A percentile compares a stretch with the other conserved stretches of the same genome.
These are phyloP conservation scores for Porphyrio hochstetteri DNA, from an alignment of 2,113 vertebrate species.

Conservation along the genomic window DNA sequence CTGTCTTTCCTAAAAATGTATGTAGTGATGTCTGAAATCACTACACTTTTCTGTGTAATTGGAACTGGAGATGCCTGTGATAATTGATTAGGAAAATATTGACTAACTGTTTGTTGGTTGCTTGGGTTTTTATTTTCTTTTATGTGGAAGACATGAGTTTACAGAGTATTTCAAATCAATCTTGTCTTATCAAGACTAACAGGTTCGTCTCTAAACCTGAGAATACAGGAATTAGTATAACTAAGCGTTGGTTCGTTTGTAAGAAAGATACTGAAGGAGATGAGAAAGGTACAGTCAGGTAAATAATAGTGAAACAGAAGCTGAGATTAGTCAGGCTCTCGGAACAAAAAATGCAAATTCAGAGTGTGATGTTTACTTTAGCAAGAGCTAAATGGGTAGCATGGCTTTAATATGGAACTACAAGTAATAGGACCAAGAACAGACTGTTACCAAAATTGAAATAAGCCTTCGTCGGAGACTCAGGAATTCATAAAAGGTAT, in stretches of 20 bases:
- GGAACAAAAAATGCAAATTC: neutral
- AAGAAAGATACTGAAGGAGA: neutral
- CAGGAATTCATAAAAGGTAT: neutral
- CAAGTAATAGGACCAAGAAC: neutral
- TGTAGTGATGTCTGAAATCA: fast-evolving
- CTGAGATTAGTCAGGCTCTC: neutral
- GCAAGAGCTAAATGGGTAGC: neutral
- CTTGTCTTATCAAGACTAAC: neutral
- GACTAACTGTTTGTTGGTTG: neutral
- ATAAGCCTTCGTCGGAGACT: neutral
- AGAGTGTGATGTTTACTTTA: neutral
- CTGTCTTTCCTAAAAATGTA: no score
- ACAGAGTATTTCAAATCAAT: neutral
- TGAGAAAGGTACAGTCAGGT: neutral
- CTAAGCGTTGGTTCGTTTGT: neutral
- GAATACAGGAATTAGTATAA: neutral
- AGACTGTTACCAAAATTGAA: neutral
- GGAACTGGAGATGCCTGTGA: neutral
- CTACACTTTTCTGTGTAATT: neutral
- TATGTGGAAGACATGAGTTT: neutral
- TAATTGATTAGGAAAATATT: conserved; percentile 5
- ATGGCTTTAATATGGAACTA: neutral
- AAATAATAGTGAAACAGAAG: neutral
- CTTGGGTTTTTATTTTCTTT: neutral
- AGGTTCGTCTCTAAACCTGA: neutral